These are phyloP conservation scores for Diabrotica virgifera DNA, from an alignment of 1,140 invertebrate species.

Conservation along the genomic window DNA sequence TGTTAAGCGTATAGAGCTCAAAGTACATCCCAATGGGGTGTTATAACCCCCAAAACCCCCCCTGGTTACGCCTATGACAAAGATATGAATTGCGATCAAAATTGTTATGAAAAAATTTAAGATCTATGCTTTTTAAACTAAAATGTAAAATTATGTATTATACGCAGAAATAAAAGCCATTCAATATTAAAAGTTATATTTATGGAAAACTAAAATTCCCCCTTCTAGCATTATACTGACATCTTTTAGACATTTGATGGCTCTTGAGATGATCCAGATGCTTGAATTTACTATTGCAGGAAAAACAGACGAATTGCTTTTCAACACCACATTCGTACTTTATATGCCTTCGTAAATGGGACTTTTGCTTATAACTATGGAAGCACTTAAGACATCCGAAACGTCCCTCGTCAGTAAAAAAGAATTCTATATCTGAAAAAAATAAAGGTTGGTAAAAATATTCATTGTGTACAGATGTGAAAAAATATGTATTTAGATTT, in stretches of 20 bases:
- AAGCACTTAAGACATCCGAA: conserved; percentile 51
- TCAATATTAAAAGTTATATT: too few relatives aligned
- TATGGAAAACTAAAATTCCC: too few relatives aligned
- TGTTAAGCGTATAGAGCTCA: too few relatives aligned
- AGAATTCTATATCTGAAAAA: conserved; percentile 8
- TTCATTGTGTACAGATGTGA: neutral
- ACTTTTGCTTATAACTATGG: conserved; percentile 31
- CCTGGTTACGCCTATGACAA: too few relatives aligned
- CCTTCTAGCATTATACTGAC: neutral
- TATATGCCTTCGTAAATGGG: conserved; percentile 52
- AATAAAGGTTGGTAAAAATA: neutral
- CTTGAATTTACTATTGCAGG: conserved; percentile 47
- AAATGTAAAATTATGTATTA: too few relatives aligned
- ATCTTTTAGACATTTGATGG: conserved; percentile 14
- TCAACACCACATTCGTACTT: conserved; percentile 58
- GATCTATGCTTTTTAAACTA: too few relatives aligned
- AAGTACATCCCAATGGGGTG: too few relatives aligned
- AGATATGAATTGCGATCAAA: too few relatives aligned
- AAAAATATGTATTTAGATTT: too few relatives aligned
- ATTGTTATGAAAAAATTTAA: too few relatives aligned
- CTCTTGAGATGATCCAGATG: conserved; percentile 23
- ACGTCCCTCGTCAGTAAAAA: conserved; percentile 7
- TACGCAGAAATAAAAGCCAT: too few relatives aligned
- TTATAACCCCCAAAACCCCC: too few relatives aligned
- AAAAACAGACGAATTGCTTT: conserved; percentile 52